Evolutionary conservation across 2,113 vertebrate species (phyloP), one percentile per base, ranked within the genome.

Genomic region (Dicentrarchus labrax): DNA sequence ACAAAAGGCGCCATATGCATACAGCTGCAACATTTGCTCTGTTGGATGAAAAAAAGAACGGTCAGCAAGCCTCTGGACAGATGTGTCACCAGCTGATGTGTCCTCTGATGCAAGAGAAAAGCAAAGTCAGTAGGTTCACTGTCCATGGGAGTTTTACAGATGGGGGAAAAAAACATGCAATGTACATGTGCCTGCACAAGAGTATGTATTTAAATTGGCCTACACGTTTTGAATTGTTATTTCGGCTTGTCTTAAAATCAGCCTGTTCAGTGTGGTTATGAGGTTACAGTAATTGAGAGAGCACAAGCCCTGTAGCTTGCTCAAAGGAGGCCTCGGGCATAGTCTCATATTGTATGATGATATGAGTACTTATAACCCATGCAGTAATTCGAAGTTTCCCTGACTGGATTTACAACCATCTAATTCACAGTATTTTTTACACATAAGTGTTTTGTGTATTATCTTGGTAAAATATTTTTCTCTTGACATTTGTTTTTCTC

Each of bases 1-100:
- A 90, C 81, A 45, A 82, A 89, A 88, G 72, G 78, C 73, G 72
- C 76, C 86, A 64, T 76, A 80, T 86, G 83, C 83, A 87, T 75
- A 84, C 83, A 88, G 79, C 80, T 84, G 86, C 69, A 74, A 70
- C 67, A 76, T 87, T 86, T 84, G 75, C 72, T 82, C 54, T 36
- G 59, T 70, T 51, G 54, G 48, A 76, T 78, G 69, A 69, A 82
- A 86, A 85, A 61, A 68, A 71, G 83, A 84, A 72, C 83, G 86
- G 68, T 72, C 72, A 47, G 64, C 72, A 72, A 51, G 79, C 57
- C 21, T 69, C 61, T 71, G 73, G 80, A 82, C 76, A 80, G 68
- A 85, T 80, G 77, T 74, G 43, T 60, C 68, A 36, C 51, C 68
- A 75, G 82, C 69, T 74, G 76, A 83, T 74, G 9, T 70, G 43